Evolutionary conservation across 2,113 vertebrate species (phyloP).

Genomic region (Rhipidura dahli): DNA sequence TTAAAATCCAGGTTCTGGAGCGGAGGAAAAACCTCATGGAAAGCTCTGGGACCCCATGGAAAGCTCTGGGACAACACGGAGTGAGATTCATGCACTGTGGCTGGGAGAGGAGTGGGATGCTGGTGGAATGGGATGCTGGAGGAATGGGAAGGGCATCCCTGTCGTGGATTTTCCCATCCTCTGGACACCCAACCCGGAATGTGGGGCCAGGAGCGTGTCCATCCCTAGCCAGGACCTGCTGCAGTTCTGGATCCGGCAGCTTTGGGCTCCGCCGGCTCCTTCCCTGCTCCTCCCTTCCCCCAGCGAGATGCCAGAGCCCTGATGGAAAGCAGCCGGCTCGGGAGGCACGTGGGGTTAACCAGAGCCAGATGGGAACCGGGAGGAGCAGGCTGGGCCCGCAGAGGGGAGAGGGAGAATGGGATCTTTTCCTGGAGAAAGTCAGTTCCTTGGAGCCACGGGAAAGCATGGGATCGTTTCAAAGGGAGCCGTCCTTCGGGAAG

Average conservation of each 20-base stretch:
- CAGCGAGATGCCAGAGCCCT: conserved; percentile 9
- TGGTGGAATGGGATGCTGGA: accelerated
- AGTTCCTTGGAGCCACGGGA: not conserved
- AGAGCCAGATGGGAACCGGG: conserved; percentile 17
- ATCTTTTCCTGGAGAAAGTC: not conserved
- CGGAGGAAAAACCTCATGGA: not conserved
- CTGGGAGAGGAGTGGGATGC: not conserved
- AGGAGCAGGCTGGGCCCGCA: not conserved
- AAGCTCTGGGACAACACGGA: not conserved
- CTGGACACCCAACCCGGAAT: accelerated
- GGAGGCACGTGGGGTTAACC: not conserved
- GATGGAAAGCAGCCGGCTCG: conserved; percentile 44
- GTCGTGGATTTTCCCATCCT: not conserved
- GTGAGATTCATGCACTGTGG: not conserved
- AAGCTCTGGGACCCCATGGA: not conserved
- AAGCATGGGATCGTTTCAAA: not conserved
- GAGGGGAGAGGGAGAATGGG: not conserved
- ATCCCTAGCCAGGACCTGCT: not conserved
- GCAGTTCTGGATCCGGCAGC: not conserved
- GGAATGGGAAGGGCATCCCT: not conserved
- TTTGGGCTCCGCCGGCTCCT: not conserved
- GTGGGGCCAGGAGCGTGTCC: not conserved
- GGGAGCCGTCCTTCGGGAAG: not conserved
- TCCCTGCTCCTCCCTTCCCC: not conserved
- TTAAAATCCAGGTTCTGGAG: not conserved